Percentiles rank a stretch among this genome's conserved stretches.
These are phyloP conservation scores for Sarcophaga bullata DNA, from an alignment of 1,140 invertebrate species.

Conservation along the genomic window DNA sequence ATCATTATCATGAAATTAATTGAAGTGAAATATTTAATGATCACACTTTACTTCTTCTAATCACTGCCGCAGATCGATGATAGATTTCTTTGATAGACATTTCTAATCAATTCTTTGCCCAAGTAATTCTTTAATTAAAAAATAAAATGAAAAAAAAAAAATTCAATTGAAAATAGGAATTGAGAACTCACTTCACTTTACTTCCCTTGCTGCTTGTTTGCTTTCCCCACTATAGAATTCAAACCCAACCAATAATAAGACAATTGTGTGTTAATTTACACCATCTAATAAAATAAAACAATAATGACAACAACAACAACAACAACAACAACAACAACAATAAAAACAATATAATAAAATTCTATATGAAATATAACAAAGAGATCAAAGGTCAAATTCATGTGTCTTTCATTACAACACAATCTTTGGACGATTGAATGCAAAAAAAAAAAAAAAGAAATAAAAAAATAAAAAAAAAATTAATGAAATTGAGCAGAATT, in stretches of 20 bases:
- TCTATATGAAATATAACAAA: neutral
- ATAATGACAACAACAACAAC: neutral
- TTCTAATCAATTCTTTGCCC: too few relatives aligned
- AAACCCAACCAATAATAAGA: neutral
- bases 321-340: too few relatives aligned
- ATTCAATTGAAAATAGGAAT: neutral
- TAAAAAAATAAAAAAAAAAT: neutral
- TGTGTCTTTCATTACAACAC: neutral
- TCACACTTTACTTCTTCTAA: too few relatives aligned
- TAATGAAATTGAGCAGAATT: too few relatives aligned
- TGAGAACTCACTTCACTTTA: neutral
- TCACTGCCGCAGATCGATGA: too few relatives aligned
- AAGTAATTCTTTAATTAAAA: too few relatives aligned
- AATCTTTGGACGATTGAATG: constrained; percentile 6
- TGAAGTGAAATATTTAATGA: too few relatives aligned
- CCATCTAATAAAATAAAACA: neutral
- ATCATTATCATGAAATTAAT: too few relatives aligned
- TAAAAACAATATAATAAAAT: too few relatives aligned
- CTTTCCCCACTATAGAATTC: neutral
- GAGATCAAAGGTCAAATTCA: constrained; percentile 6
- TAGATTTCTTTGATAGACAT: too few relatives aligned
- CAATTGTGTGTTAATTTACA: constrained; percentile 22
- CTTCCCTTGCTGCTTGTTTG: too few relatives aligned
- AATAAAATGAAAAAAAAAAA: neutral
- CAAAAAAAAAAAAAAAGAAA: neutral